Percentiles rank a stretch among this genome's conserved stretches.
These are phyloP conservation scores for Orchestia grillus DNA, from an alignment of 1,140 invertebrate genomes.

Conservation along the genomic window DNA sequence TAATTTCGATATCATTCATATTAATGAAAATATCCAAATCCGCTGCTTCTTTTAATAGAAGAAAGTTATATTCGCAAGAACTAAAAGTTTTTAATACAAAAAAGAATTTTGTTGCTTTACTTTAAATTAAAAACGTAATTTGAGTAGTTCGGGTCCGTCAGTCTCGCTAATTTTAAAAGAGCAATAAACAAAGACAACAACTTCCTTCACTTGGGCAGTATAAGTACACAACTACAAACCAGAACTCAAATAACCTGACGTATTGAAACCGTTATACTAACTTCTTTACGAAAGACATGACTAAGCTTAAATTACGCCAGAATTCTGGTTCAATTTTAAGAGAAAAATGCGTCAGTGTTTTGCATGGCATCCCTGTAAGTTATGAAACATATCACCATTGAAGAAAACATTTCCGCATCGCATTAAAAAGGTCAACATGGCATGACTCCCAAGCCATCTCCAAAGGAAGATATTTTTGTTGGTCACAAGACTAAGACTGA, in stretches of 20 bases:
- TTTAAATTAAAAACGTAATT: too few species aligned
- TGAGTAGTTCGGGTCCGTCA: not conserved
- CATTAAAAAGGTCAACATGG: not conserved
- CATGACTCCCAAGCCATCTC: not conserved
- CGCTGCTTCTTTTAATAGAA: too few species aligned
- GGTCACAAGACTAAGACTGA: not conserved
- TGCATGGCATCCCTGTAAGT: not conserved
- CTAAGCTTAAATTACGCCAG: too few species aligned
- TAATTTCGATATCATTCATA: too few species aligned
- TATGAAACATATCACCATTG: not conserved
- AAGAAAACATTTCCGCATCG: not conserved
- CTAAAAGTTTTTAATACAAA: too few species aligned
- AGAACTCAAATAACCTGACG: too few species aligned
- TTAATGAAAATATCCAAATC: too few species aligned
- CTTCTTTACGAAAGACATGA: too few species aligned
- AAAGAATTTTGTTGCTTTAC: too few species aligned
- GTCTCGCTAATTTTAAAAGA: not conserved
- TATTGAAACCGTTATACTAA: too few species aligned
- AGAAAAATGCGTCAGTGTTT: not conserved
- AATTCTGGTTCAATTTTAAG: not conserved
- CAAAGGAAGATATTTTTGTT: not conserved
- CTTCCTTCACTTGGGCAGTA: not conserved
- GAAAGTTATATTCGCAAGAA: too few species aligned
- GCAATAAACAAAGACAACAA: not conserved
- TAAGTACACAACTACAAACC: too few species aligned